Evolutionary conservation across 1,140 invertebrate species (phyloP).

Genomic region (Eufriesea mexicana): DNA sequence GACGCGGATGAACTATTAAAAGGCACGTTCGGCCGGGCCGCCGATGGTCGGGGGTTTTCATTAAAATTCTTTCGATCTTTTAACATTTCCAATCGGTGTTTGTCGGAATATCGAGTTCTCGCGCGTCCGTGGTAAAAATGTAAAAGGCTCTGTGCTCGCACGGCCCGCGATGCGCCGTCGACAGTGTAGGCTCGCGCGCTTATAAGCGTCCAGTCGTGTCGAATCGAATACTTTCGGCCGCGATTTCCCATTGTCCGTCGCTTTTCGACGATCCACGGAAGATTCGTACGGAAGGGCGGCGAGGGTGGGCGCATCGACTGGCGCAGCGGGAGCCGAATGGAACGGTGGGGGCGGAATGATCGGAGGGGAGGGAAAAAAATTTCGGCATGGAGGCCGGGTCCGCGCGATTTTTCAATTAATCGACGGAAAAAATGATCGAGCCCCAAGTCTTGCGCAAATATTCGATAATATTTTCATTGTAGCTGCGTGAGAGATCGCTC

Average conservation of each 20-base stretch:
- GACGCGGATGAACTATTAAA: conserved; percentile 72
- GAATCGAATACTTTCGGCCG: conserved; percentile 46
- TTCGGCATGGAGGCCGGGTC: conserved; percentile 1
- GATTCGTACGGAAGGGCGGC: background rate
- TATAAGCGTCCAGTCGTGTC: conserved; percentile 37
- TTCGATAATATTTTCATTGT: conserved; percentile 51
- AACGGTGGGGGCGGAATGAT: background rate
- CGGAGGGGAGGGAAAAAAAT: conserved; percentile 2
- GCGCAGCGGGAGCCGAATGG: background rate
- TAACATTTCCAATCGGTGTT: conserved; percentile 72
- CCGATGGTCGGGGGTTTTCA: conserved; percentile 67
- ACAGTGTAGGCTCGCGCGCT: conserved; percentile 2
- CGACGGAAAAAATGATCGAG: conserved; percentile 44
- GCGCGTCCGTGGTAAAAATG: conserved; percentile 65
- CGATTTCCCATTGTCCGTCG: conserved; percentile 37
- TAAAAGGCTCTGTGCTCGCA: conserved; percentile 55
- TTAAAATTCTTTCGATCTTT: conserved; percentile 73
- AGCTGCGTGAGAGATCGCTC: conserved; percentile 34
- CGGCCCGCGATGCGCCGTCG: conserved; percentile 13
- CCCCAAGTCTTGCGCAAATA: conserved; percentile 49
- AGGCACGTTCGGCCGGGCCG: conserved; percentile 65
- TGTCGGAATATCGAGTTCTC: conserved; percentile 71
- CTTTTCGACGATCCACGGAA: conserved; percentile 21
- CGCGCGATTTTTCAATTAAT: conserved; percentile 50
- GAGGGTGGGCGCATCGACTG: background rate